Conservation (phyloP, 2,797 vertebrate species). For the Lutjanus campechanus region DNA sequence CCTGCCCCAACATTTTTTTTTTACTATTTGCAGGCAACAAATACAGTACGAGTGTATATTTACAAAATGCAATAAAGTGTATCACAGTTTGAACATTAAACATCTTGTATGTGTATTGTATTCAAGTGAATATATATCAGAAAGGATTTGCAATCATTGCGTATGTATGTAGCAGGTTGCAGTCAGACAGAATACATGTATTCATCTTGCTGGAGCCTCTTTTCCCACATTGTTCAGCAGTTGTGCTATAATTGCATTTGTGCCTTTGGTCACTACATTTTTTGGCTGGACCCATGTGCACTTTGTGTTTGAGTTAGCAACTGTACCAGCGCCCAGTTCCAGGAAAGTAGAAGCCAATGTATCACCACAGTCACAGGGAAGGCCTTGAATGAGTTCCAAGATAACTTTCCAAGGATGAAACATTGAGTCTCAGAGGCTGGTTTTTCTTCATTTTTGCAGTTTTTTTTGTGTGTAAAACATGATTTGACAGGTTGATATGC, state of each 20-base stretch:
- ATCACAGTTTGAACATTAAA: no score
- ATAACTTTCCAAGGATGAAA: slow-evolving; percentile 34
- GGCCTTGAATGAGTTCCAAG: slow-evolving; percentile 33
- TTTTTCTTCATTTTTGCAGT: neutral
- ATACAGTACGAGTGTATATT: no score
- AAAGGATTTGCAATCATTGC: no score
- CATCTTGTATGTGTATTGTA: no score
- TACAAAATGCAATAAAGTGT: no score
- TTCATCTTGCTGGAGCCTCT: slow-evolving; percentile 10
- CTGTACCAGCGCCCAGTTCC: slow-evolving; percentile 17
- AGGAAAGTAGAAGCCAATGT: slow-evolving; percentile 12
- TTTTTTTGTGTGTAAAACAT: slow-evolving; percentile 10
- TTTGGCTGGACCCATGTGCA: neutral
- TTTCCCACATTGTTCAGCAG: slow-evolving; percentile 6
- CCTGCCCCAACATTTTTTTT: no score
- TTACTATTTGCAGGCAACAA: no score
- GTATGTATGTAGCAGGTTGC: neutral
- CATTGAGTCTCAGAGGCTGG: neutral
- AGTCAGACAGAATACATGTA: neutral
- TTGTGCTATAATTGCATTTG: slow-evolving; percentile 3
- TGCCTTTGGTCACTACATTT: slow-evolving; percentile 14
- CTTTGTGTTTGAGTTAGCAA: slow-evolving; percentile 14
- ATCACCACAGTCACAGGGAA: slow-evolving; percentile 15
- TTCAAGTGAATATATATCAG: no score
- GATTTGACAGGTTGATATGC: slow-evolving; percentile 14